Base-by-base conservation (phyloP, 2,888 invertebrate genomes). In the Eumacrocentrus americanus region DNA sequence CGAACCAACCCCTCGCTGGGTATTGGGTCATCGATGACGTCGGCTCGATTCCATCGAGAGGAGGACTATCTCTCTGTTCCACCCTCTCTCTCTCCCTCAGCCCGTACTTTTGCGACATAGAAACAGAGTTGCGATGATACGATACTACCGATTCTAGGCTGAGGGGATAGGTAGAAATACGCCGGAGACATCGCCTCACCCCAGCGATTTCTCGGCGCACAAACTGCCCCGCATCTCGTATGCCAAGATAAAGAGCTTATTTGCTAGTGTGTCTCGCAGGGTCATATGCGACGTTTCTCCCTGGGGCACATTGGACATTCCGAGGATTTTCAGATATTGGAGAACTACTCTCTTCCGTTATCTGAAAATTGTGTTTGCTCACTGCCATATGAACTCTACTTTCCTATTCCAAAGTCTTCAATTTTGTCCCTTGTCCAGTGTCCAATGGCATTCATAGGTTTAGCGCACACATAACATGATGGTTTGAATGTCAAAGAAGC, bases 21-120 rank as follows among this genome's bases (percentile, higher is more conserved):
- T 57, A 57, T 54, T 57, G 35, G 56, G 57, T 57, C 60, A 57
- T 59, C 56, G 54, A 63, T 60, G 60, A 60, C 60, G 62, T 60
- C 42, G 56, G 53, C 52, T 52, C 47, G 59, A 62, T 59, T 52
- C 12, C 50, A 58, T 56, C 56, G 42, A 22, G 14, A 16, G 34
- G 44, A 60, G 22, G 16, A 54, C 37, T 37, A 7, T 37, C 11
- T 38, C 37, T 44, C 22, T 25, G 29, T n/a, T n/a, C 29, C 29
- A 29, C 29, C 4, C 9, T 29, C 29, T 4, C 29, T 29, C 29
- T 44, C n/a, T n/a, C n/a, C n/a, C n/a, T n/a, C n/a, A n/a, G n/a
- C n/a, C n/a, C n/a, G n/a, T 54, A 46, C 40, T 60, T 57, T 57
- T 46, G 23, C 40, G 44, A 51, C 50, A 58, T 44, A 35, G 37